Evolutionary conservation across 2,888 invertebrate genomes (phyloP), one percentile per base, ranked within the genome.

Genomic region (Zygothrica quintamaculata): DNA sequence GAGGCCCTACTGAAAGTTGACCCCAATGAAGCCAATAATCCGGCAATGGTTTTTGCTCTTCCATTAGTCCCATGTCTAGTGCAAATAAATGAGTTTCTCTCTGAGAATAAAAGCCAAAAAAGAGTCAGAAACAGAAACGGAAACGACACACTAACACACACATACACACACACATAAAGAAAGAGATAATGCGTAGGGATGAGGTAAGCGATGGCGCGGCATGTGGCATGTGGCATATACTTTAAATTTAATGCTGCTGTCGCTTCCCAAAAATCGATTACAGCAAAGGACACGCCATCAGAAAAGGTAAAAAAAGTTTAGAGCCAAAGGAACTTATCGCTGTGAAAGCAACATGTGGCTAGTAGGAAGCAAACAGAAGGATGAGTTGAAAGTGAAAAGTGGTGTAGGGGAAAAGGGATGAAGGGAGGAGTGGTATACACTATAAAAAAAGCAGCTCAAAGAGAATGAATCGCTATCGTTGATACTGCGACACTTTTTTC

Each of bases 191-290:
- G 8, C 12, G 12, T 31, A 8, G 8, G 31, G n/a, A 25, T n/a
- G 5, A 11, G n/a, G 31, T 13, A 16, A 13, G 8, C 25, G 37
- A 6, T n/a, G 9, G 33, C 13, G 46, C 25, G 34, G n/a, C 37
- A 26, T 15, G 22, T 8, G 34, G 47, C 46, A 44, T 34, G 51
- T 39, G 75, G 52, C 50, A 59, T 37, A 13, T 42, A 33, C 66
- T 47, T 62, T 51, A 39, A 51, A 61, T 53, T 55, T 77, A 62
- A 71, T 66, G 66, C 34, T 29, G 64, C 64, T 65, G 81, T 50
- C 68, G 71, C 50, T 58, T 46, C 57, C 74, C 67, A 36, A 74
- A 85, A 80, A 80, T 80, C 79, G 79, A 80, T 80, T 82, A 48
- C 47, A 65, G 40, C 25, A 48, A 47, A 46, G 56, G 51, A 46